A percentile compares a stretch with the other conserved stretches of the same genome.
Conservation (phyloP, 2,113 vertebrate species). For the mouse (Mus musculus) region GRCm39 chr10:88443001-88443500, state of each 20-base stretch:
- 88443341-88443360: neutral
- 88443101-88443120: neutral
- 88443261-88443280: too few relatives aligned
- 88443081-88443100: neutral
- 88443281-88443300: neutral
- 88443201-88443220: neutral
- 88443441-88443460: neutral
- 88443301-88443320: neutral
- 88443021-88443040: neutral
- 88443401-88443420: neutral
- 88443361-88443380: neutral
- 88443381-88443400: neutral
- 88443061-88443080: neutral
- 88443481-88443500: neutral
- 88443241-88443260: neutral
- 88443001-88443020: neutral
- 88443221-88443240: neutral
- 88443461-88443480: neutral
- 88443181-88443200: neutral
- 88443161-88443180: neutral
- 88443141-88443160: constrained; percentile 4
- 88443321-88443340: neutral
- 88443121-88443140: neutral
- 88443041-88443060: neutral
- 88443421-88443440: too few relatives aligned